A percentile compares a stretch with the other conserved stretches of the same genome.
These are phyloP conservation scores for Chaenogobius annularis DNA, from an alignment of 2,113 vertebrate genomes.

Conservation along the genomic window DNA sequence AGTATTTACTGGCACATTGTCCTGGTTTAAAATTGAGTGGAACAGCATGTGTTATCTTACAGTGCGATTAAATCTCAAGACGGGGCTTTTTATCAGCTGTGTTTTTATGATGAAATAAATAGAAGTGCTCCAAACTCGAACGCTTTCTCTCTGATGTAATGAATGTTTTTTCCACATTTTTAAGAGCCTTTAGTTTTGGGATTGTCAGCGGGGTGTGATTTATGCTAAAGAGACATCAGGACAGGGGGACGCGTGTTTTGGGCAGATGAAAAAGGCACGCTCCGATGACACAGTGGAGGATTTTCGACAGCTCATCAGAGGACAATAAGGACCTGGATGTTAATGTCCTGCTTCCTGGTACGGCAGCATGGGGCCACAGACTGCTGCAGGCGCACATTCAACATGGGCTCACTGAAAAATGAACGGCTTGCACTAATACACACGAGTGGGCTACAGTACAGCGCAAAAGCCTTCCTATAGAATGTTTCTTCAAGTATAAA, in stretches of 20 bases:
- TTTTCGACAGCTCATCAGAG: conserved; percentile 66
- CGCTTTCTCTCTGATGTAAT: conserved; percentile 34
- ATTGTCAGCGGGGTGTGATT: conserved; percentile 49
- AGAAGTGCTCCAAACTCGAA: conserved; percentile 9
- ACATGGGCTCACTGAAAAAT: conserved; percentile 53
- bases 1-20: conserved; percentile 11
- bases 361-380: conserved; percentile 52
- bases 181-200: conserved; percentile 25
- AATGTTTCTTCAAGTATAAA: neutral
- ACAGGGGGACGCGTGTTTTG: conserved; percentile 11
- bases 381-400: conserved; percentile 66
- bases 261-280: conserved; percentile 11
- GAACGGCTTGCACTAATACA: conserved; percentile 26
- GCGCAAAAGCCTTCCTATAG: neutral
- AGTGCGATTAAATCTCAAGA: conserved; percentile 37
- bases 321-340: conserved; percentile 68
- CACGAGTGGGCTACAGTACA: neutral
- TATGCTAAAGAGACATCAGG: conserved; percentile 47
- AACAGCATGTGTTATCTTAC: conserved; percentile 32
- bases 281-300: conserved; percentile 48
- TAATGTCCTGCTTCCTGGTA: conserved; percentile 67
- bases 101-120: conserved; percentile 35
- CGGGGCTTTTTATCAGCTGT: conserved; percentile 19
- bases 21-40: conserved; percentile 18
- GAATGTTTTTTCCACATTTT: conserved; percentile 39